Percentiles rank a stretch among this genome's conserved stretches.
phyloP scores from a whole-genome alignment of 2,888 invertebrate genomes.

The Diabrotica balteata region DNA sequence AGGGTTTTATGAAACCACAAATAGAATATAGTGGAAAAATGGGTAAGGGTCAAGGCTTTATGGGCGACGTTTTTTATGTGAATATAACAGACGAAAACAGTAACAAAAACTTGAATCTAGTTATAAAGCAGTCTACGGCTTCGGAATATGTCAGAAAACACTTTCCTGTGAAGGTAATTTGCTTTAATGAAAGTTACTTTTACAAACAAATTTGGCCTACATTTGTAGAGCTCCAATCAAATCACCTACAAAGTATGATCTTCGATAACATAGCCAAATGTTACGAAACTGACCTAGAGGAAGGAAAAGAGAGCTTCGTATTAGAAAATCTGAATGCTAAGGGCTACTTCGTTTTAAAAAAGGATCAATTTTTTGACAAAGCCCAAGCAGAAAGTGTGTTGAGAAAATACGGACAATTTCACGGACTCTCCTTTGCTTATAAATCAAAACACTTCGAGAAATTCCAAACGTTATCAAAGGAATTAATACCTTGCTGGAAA shows the following conservation, averaged over 20 bases:
- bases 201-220: constrained; percentile 17
- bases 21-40: background rate
- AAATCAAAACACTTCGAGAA: constrained; percentile 32
- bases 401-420: constrained; percentile 38
- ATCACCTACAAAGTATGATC: background rate
- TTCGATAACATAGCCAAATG: constrained; percentile 23
- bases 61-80: constrained; percentile 27
- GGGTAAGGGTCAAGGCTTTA: constrained; percentile 26
- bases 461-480: constrained; percentile 21
- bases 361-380: constrained; percentile 30
- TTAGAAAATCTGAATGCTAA: constrained; percentile 31
- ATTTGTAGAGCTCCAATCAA: constrained; percentile 17
- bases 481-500: constrained; percentile 1
- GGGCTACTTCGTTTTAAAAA: constrained; percentile 12
- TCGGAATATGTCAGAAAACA: constrained; percentile 15
- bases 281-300: constrained; percentile 3
- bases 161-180: constrained; percentile 22
- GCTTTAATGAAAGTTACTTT: constrained; percentile 27
- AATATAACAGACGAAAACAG: constrained; percentile 21
- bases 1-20: background rate
- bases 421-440: constrained; percentile 39
- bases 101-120: constrained; percentile 9
- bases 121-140: constrained; percentile 21
- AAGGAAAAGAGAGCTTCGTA: constrained; percentile 28
- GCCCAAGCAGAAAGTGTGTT: constrained; percentile 36